Conservation (phyloP, 1,140 invertebrate genomes). For the Druon quercuslanigerum region DNA sequence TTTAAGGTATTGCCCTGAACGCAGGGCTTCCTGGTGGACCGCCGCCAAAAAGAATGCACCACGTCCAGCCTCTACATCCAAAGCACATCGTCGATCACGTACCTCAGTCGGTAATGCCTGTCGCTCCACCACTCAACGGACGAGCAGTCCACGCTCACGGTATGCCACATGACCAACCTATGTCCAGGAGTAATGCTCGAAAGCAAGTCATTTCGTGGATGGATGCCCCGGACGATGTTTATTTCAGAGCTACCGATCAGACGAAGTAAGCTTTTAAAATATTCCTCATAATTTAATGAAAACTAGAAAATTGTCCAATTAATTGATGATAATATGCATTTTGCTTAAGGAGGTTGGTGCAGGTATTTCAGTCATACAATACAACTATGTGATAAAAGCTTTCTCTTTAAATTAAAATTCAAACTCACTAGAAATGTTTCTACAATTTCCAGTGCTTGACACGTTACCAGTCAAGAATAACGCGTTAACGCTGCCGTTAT, state of each 20-base stretch:
- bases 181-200: conserved; percentile 80
- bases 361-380: no score
- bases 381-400: no score
- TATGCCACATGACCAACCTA: conserved; percentile 68
- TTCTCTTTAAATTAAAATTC: no score
- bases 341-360: no score
- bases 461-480: no score
- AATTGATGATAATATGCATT: no score
- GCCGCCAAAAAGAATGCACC: conserved; percentile 83
- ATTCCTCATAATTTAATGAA: no score
- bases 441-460: no score
- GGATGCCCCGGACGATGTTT: conserved; percentile 97
- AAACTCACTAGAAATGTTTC: no score
- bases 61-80: conserved; percentile 70
- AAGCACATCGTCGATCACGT: conserved; percentile 67
- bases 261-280: conserved; percentile 82
- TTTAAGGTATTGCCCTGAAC: conserved; percentile 66
- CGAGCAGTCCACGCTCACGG: conserved; percentile 66
- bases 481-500: no score
- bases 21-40: conserved; percentile 79
- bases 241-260: conserved; percentile 92
- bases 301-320: no score
- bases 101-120: conserved; percentile 63
- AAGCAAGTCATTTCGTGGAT: conserved; percentile 98
- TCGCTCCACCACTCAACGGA: conserved; percentile 68